Conservation (phyloP, 2,888 invertebrate species). For the Agrilus cyanescens region DNA sequence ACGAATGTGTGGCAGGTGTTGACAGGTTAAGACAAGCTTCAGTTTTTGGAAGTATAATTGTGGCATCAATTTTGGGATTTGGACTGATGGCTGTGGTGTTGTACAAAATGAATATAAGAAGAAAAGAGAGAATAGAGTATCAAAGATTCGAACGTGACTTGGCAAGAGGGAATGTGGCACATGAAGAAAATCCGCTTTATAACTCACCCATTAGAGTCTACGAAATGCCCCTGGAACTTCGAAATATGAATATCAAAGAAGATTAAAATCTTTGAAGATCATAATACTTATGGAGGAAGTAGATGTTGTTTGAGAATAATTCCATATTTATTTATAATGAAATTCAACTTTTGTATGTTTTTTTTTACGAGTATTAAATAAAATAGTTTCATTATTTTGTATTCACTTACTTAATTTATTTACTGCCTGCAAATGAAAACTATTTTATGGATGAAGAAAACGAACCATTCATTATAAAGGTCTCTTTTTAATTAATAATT, state of each 20-base stretch:
- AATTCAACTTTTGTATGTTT: no score
- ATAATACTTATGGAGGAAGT: no score
- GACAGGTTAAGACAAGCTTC: conserved; percentile 10
- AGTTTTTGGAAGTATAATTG: conserved; percentile 12
- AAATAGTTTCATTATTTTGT: no score
- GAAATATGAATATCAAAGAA: background rate
- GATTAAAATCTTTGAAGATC: no score
- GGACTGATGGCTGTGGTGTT: conserved; percentile 21
- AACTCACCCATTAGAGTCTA: conserved; percentile 21
- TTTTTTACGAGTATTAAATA: no score
- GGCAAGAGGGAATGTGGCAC: background rate
- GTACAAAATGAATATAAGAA: conserved; percentile 21
- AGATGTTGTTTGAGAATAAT: no score
- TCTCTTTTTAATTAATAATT: no score
- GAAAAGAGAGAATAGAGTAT: conserved; percentile 13
- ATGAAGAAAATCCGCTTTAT: conserved; percentile 46
- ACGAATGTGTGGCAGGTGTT: conserved; percentile 19
- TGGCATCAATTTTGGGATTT: conserved; percentile 12
- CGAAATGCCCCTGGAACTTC: conserved; percentile 19
- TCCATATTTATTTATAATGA: no score
- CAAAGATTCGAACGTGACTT: conserved; percentile 9
- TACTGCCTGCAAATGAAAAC: no score
- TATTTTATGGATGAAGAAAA: no score
- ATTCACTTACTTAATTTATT: no score
- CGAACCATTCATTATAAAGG: no score